Evolutionary conservation across 2,888 invertebrate genomes (phyloP).

Genomic region (Drepanosiphum platanoidis): DNA sequence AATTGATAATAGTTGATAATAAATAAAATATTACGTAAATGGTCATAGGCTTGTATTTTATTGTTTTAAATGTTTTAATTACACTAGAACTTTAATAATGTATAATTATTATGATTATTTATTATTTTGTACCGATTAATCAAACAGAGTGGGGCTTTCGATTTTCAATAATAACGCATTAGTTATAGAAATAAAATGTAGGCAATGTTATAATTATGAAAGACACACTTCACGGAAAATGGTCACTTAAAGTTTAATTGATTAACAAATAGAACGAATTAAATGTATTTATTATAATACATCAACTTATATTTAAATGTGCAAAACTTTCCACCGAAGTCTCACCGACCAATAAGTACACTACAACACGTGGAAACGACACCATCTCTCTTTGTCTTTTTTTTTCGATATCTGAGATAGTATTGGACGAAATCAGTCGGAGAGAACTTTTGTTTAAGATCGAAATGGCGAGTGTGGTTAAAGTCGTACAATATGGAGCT

Average conservation of each 20-base stretch:
- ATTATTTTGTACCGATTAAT: neutral
- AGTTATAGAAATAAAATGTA: neutral
- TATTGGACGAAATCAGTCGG: too few species aligned
- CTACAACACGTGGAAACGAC: too few species aligned
- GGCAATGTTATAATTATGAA: neutral
- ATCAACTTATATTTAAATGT: too few species aligned
- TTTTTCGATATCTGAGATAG: too few species aligned
- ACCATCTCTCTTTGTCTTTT: too few species aligned
- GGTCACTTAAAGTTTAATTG: neutral
- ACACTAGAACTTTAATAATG: neutral
- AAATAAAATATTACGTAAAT: neutral
- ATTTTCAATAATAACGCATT: neutral
- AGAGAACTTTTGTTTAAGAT: too few species aligned
- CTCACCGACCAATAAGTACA: neutral
- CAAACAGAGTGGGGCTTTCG: neutral
- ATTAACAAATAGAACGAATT: too few species aligned
- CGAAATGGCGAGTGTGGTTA: too few species aligned
- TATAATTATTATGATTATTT: neutral
- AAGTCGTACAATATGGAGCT: too few species aligned
- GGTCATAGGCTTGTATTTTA: neutral
- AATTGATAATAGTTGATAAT: neutral
- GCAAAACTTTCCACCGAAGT: too few species aligned
- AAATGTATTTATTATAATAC: too few species aligned
- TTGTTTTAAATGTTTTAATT: constrained; percentile 32
- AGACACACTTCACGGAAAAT: neutral